Base-by-base conservation (phyloP, 2,797 vertebrate genomes). In the Phaenicophaeus curvirostris region DNA sequence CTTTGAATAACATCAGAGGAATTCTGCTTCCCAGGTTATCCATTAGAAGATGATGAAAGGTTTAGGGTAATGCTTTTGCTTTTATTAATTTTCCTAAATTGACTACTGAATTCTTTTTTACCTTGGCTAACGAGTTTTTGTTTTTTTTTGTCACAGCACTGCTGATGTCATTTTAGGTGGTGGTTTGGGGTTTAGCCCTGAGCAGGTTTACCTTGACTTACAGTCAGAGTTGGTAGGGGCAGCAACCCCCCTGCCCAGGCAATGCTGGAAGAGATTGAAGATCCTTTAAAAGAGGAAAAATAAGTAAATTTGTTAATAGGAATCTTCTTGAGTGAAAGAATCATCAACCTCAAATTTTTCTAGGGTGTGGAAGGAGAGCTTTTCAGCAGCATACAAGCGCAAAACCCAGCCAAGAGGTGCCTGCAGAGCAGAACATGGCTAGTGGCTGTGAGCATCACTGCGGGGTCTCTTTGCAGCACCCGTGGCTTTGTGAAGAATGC, bases 391-490 rank as follows among this genome's bases (percentile, higher is more conserved):
- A 1, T 35, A 57, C 33, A 28, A 6, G 18, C n/a, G n/a, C 39
- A 6, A 8, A 53, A 10, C 4, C 19, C 73, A 27, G 5, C 5
- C 4, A 8, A 25, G 76, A 65, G 71, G 25, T 31, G 59, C 15
- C n/a, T 18, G 9, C 15, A 1, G 55, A 55, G 8, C 0, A 5
- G 54, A 31, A 46, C 0, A 3, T 19, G 44, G 28, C 39, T 6
- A 5, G 25, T 75, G 69, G 48, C 55, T 4, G 0, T 5, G 44
- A 10, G 20, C 28, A 5, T 18, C 54, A 17, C 0, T 2, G 8
- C 25, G 15, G 6, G 33, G 37, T 37, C 17, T 42, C 50, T 30
- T 35, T 37, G 58, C 39, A 28, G 46, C 48, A 8, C 44, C 39
- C 0, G 0, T 35, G 68, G 33, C 68, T 30, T 14, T 8, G 18